Evolutionary conservation across 2,888 invertebrate genomes (phyloP), one percentile per base, ranked within the genome.

Genomic region (Syrista parreyssii): DNA sequence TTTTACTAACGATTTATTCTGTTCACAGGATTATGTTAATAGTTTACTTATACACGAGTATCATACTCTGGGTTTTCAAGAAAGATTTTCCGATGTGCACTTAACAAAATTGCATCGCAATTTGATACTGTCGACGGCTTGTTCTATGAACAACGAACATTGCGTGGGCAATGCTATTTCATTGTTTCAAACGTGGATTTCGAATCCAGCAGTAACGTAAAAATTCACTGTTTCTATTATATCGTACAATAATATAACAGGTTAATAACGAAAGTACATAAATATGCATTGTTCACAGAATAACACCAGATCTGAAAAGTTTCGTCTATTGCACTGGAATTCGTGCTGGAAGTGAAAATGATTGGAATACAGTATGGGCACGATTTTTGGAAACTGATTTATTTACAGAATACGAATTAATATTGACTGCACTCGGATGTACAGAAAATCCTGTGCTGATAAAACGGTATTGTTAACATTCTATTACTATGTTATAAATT

Each of bases 241-340:
- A 55, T 23, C 2, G 55, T 55, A 9, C 23, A 55, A 55, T 55
- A 9, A 23, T 40, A 40, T 0, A 23, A 4, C 0, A 23, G 34
- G 9, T 2, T 55, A 9, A 9, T 2, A 55, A 23, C 23, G 1
- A 55, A 55, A 23, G 55, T 55, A 55, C 2, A 23, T 9, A 55
- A 55, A 55, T 23, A 1, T 23, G 6, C 2, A 55, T 55, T 55
- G 23, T 23, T 93, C 30, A 23, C 23, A 55, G 55, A 55, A 55
- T 55, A 55, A 55, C 2, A 15, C 55, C 55, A 23, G 95, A 97
- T 87, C 92, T 95, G 76, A 94, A 95, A 76, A 92, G 93, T 34
- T 93, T 94, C 79, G 95, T 97, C 0, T 97, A 97, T 91, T 97
- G 97, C 88, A 94, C 94, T 32, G 96, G 94, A 1, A 92, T 97